phyloP scores from a whole-genome alignment of 2,113 vertebrate species.

The Orycteropus afer region DNA sequence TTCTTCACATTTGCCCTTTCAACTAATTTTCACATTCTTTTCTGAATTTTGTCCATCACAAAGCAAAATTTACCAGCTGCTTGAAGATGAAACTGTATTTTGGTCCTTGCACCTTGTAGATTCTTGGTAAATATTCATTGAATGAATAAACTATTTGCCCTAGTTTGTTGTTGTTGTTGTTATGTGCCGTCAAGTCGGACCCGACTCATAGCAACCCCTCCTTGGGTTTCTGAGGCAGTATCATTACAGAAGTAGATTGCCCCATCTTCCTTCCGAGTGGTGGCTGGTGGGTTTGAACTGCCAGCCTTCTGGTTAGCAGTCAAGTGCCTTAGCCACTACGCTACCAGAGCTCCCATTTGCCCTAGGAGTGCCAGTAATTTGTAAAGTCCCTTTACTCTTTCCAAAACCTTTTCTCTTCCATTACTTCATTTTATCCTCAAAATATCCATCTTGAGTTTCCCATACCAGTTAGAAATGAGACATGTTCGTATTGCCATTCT shows the following conservation, averaged over 20 bases:
- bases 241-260: no score
- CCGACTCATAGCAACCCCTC: no score
- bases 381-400: background rate
- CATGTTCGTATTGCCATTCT: background rate
- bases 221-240: no score
- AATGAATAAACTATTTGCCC: background rate
- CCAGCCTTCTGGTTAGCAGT: no score
- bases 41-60: background rate
- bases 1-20: background rate
- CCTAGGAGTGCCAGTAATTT: background rate
- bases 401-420: background rate
- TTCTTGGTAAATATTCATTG: slow-evolving; percentile 29
- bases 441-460: background rate
- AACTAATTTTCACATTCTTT: background rate
- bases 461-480: background rate
- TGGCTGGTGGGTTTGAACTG: no score
- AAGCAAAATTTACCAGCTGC: background rate
- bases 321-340: no score
- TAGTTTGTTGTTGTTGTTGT: no score
- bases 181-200: no score
- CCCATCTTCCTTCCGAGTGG: no score
- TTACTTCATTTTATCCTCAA: background rate
- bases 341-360: no score
- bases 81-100: background rate
- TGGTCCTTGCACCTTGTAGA: background rate